Base-by-base conservation (phyloP, 2,797 vertebrate genomes). In the Chelonia mydas region DNA sequence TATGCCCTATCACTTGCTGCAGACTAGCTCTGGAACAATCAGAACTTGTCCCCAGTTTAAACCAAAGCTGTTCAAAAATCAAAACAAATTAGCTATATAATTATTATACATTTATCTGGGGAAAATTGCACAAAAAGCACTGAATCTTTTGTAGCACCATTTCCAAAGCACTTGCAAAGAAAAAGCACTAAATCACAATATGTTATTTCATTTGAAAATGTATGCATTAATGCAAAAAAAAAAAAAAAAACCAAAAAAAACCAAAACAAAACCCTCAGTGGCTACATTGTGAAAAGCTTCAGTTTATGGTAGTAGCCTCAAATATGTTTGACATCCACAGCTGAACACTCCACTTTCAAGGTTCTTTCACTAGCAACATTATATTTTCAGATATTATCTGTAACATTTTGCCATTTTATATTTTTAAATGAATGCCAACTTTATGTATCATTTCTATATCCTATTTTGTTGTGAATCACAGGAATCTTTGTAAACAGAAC, bases 201-300 rank as follows among this genome's bases (percentile, higher is more conserved):
- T 84, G 77, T n/a, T 95, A 89, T 92, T 95, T 96, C 88, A 97
- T 90, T 89, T 91, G 88, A 91, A 96, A 90, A 95, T 87, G 81
- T 82, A 97, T 93, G 86, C 96, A 97, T 93, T 94, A 87, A 98
- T 91, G 94, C 94, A 95, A 97, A 95, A 85, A 92, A 97, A 96
- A 11, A 41, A 11, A 55, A 25, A 23, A 59, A 59, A 31, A n/a
- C n/a, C 3, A 27, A 27, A 28, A 23, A 59, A 59, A 31, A n/a
- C n/a, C 3, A 27, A 27, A 28, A 94, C 6, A 2, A 27, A 57
- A 95, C 97, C 91, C 92, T 91, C 2, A 4, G 87, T 89, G 96
- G 81, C 65, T 85, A 65, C 57, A 68, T 82, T 90, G 81, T 95
- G 96, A 97, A 96, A 96, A 92, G 88, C 81, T 88, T 97, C 85